Evolutionary conservation across 2,113 vertebrate genomes (phyloP).

Genomic region (Propithecus coquereli): DNA sequence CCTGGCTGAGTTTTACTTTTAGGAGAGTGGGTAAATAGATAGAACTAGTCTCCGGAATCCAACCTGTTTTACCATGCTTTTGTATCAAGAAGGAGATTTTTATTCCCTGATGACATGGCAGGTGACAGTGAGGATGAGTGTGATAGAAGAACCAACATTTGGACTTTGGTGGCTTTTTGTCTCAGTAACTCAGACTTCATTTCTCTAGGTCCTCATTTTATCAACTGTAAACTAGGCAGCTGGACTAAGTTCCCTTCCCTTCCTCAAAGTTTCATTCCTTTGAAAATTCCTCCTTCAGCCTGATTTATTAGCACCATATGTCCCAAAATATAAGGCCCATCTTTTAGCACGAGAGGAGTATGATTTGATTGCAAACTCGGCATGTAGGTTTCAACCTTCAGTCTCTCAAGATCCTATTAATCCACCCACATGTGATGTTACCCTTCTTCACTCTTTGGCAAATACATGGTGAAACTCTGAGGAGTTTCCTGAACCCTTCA

Average conservation of each 20-base stretch:
- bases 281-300: not conserved
- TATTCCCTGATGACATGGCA: not conserved
- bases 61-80: not conserved
- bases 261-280: not conserved
- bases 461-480: not conserved
- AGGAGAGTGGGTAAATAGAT: not conserved
- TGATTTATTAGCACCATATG: not conserved
- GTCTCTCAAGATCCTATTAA: not conserved
- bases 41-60: not conserved
- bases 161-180: not conserved
- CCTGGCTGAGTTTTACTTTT: not conserved
- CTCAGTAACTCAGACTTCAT: not conserved
- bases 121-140: not conserved
- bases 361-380: constrained; percentile 1
- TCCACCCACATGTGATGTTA: not conserved
- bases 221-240: not conserved
- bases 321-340: not conserved
- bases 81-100: not conserved
- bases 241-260: not conserved
- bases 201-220: not conserved
- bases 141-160: not conserved
- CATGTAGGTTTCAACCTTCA: constrained; percentile 1
- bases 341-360: not conserved
- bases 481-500: not conserved
- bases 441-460: not conserved